Evolutionary conservation across 2,888 invertebrate genomes (phyloP).

Genomic region (Sarcophaga variegata): DNA sequence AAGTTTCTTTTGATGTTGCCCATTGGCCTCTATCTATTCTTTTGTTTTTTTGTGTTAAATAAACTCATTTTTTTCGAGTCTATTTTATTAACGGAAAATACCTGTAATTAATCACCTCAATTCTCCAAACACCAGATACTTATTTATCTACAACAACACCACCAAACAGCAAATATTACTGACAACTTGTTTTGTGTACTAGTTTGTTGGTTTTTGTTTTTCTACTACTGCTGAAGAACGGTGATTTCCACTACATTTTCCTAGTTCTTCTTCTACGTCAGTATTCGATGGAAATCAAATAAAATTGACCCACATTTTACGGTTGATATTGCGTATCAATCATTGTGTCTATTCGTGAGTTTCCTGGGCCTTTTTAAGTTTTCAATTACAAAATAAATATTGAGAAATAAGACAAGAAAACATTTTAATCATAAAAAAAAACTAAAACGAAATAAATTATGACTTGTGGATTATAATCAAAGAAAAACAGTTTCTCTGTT

Average conservation of each 20-base stretch:
- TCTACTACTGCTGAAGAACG: neutral
- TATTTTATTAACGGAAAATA: slow-evolving; percentile 3
- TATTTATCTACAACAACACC: slow-evolving; percentile 7
- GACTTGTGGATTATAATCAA: neutral
- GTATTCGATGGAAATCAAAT: slow-evolving; percentile 5
- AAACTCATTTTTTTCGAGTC: neutral
- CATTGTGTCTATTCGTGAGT: neutral
- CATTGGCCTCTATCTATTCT: too few species aligned
- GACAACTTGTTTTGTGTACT: slow-evolving; percentile 4
- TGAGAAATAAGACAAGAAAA: slow-evolving; percentile 11
- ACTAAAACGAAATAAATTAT: slow-evolving; percentile 8
- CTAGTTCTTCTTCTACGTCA: neutral
- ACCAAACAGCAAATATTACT: neutral
- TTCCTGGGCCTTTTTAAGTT: neutral
- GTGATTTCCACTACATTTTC: neutral
- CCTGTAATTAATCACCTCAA: slow-evolving; percentile 49
- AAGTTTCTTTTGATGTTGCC: neutral
- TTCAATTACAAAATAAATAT: slow-evolving; percentile 24
- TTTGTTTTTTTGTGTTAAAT: neutral
- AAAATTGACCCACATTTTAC: slow-evolving; percentile 42
- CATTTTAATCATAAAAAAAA: neutral
- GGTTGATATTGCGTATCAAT: slow-evolving; percentile 22
- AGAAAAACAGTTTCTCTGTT: neutral
- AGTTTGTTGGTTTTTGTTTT: neutral
- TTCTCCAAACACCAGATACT: slow-evolving; percentile 5